Conservation (phyloP, 2,888 invertebrate genomes). For the Erebia ligea region DNA sequence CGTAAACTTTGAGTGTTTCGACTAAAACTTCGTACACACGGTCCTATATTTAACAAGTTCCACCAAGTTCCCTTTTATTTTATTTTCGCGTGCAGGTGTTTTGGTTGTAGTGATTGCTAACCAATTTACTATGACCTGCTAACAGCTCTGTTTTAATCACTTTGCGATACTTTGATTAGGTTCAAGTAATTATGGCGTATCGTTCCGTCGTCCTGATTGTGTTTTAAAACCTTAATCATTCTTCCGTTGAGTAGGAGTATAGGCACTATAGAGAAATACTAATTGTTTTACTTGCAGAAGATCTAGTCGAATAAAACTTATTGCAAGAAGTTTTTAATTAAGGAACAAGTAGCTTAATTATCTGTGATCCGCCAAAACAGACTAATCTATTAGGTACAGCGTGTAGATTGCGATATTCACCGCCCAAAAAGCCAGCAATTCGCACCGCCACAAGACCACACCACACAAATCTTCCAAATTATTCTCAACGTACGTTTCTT, state of each 20-base stretch:
- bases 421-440: no score
- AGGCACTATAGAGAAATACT: no score
- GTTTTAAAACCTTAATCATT: constrained; percentile 18
- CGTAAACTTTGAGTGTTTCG: constrained; percentile 66
- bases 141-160: constrained; percentile 22
- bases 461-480: no score
- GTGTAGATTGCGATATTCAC: no score
- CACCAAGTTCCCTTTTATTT: constrained; percentile 57
- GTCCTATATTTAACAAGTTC: constrained; percentile 57
- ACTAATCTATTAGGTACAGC: no score
- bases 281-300: no score
- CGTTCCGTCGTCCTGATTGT: background rate
- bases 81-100: constrained; percentile 66
- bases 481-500: no score
- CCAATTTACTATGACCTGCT: constrained; percentile 24
- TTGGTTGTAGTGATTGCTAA: constrained; percentile 34
- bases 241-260: background rate
- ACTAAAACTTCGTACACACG: constrained; percentile 65
- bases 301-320: no score
- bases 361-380: no score
- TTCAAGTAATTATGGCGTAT: constrained; percentile 17
- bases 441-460: no score
- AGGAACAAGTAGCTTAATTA: no score
- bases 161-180: constrained; percentile 18
- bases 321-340: no score